Evolutionary conservation across 2,888 invertebrate genomes (phyloP), one percentile per base, ranked within the genome.

Genomic region (Platycheirus rosarum): DNA sequence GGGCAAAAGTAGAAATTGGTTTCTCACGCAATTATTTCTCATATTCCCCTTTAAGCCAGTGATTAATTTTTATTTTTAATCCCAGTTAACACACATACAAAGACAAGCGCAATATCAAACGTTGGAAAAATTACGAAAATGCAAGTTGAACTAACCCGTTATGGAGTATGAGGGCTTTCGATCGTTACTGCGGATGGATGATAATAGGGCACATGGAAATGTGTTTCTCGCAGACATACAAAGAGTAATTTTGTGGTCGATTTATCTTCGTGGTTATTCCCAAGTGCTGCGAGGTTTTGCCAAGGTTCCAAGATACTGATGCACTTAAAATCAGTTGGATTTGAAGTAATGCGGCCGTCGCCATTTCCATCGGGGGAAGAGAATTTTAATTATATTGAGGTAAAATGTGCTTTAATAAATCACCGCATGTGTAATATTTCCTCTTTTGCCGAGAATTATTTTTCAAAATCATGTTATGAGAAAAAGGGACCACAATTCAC

Each of bases 1-100:
- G 40, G 46, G 49, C 62, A 68, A 55, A 55, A 63, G 71, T 51
- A 76, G 76, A 84, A 85, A 84, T 84, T 85, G 84, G 75, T 79
- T 85, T 85, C 85, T 85, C 85, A 85, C 84, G 85, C 85, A 85
- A 85, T 85, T 85, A 85, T 85, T 84, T 85, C 78, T 75, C 79
- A 84, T 84, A 85, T 84, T 79, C 76, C 68, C 84, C 84, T 84
- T 84, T 85, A 84, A 85, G 84, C 84, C 85, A 75, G 84, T 79
- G 84, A 85, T 84, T 85, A 85, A 84, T 85, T 79, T 84, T 85
- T 84, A 84, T 84, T 85, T 71, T 85, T 85, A 85, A 85, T 84
- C 85, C 85, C 51, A 66, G 70, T 42, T 68, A 63, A 63, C 60
- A 66, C 68, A 73, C 53, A 71, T 29, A 76, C 44, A 66, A 7